phyloP scores from a whole-genome alignment of 2,888 invertebrate genomes.

The Ptychoptera contaminata region DNA sequence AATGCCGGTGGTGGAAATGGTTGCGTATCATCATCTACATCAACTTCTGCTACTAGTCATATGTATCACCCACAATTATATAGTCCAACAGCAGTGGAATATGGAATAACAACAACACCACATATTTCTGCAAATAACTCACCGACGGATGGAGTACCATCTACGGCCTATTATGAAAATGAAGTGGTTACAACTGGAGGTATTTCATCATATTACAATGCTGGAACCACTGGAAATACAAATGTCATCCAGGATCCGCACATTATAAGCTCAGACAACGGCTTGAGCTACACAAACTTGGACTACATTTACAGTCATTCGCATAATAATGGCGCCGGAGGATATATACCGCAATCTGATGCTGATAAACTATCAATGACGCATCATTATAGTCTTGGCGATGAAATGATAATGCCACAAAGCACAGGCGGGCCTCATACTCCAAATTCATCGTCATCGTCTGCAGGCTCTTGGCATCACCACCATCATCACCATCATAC shows the following conservation, averaged over 20 bases:
- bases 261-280: slow-evolving; percentile 72
- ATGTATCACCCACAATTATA: slow-evolving; percentile 25
- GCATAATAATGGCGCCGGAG: slow-evolving; percentile 24
- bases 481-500: slow-evolving; percentile 21
- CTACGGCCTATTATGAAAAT: slow-evolving; percentile 24
- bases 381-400: slow-evolving; percentile 32
- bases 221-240: slow-evolving; percentile 19
- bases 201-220: slow-evolving; percentile 25
- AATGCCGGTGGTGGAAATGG: not conserved
- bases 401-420: slow-evolving; percentile 1
- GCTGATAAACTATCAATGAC: slow-evolving; percentile 39
- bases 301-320: slow-evolving; percentile 50
- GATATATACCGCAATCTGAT: slow-evolving; percentile 23
- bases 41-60: slow-evolving; percentile 1
- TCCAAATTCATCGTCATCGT: slow-evolving; percentile 18
- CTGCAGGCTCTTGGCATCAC: slow-evolving; percentile 24
- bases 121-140: slow-evolving; percentile 26
- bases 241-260: slow-evolving; percentile 31
- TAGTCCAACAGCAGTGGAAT: slow-evolving; percentile 31
- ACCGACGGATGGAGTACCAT: slow-evolving; percentile 18
- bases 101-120: slow-evolving; percentile 27
- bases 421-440: not conserved
- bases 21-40: slow-evolving; percentile 4
- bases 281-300: slow-evolving; percentile 77
- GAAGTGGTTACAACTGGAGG: slow-evolving; percentile 15